A percentile compares a stretch with the other conserved stretches of the same genome.
These are phyloP conservation scores for Campoplex nolae DNA, from an alignment of 2,888 invertebrate genomes.

Conservation along the genomic window DNA sequence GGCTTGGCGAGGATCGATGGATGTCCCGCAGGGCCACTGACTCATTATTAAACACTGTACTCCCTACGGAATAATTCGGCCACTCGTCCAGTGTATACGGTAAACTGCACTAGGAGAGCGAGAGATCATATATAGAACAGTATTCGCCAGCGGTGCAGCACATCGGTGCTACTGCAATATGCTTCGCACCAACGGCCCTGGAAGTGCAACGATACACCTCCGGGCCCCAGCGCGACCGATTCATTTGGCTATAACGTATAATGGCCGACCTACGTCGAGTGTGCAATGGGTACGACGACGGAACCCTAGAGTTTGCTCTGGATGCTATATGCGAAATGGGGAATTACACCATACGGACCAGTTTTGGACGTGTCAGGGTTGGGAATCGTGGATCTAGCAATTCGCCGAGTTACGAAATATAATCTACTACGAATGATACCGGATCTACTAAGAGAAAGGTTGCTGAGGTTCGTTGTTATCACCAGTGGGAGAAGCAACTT, in stretches of 20 bases:
- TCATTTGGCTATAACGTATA: conserved; percentile 66
- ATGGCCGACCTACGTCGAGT: conserved; percentile 37
- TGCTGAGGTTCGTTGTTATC: background rate
- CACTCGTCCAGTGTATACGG: conserved; percentile 62
- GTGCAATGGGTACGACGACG: conserved; percentile 36
- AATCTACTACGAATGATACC: conserved; percentile 26
- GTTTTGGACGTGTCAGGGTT: conserved; percentile 57
- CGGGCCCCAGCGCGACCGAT: conserved; percentile 64
- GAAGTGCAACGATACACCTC: conserved; percentile 62
- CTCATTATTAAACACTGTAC: conserved; percentile 80
- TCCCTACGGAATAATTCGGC: conserved; percentile 74
- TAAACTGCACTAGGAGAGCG: conserved; percentile 29
- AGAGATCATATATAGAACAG: background rate
- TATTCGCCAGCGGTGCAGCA: conserved; percentile 23
- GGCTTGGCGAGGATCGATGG: conserved; percentile 77
- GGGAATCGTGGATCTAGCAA: conserved; percentile 55
- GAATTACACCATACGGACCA: conserved; percentile 52
- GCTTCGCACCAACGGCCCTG: conserved; percentile 60
- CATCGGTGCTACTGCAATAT: conserved; percentile 48
- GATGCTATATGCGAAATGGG: conserved; percentile 43
- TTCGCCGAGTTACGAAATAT: conserved; percentile 59
- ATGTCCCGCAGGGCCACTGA: conserved; percentile 74
- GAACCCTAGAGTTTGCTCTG: conserved; percentile 35
- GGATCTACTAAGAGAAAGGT: background rate
- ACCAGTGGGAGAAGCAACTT: conserved; percentile 31